Evolutionary conservation across 1,140 invertebrate species (phyloP).

Genomic region (Oryctes rhinoceros): DNA sequence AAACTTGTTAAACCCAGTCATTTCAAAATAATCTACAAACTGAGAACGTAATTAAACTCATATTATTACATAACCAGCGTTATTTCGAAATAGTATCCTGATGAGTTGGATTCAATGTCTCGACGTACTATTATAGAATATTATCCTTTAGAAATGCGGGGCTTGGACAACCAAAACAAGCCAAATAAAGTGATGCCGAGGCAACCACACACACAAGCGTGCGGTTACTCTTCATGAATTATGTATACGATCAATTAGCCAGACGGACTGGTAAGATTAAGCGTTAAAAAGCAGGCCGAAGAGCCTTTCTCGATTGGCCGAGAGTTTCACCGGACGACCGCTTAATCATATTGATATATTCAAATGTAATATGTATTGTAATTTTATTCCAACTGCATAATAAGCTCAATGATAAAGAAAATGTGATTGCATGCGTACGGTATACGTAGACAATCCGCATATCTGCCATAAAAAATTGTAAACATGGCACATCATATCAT

Average conservation of each 20-base stretch:
- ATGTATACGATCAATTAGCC: constrained; percentile 28
- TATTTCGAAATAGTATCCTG: constrained; percentile 19
- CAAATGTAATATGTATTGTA: background rate
- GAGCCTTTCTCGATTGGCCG: constrained; percentile 6
- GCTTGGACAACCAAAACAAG: constrained; percentile 2
- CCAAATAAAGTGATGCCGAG: background rate
- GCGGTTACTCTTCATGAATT: constrained; percentile 2
- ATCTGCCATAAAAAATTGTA: background rate
- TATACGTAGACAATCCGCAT: background rate
- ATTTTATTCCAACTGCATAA: constrained; percentile 3
- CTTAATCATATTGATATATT: constrained; percentile 31
- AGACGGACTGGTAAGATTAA: background rate
- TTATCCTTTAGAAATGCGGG: constrained; percentile 14
- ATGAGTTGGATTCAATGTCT: background rate
- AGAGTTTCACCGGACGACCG: constrained; percentile 1
- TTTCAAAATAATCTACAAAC: background rate
- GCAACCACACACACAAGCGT: background rate
- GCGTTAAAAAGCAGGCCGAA: background rate
- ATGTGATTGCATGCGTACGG: background rate
- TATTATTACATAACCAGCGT: constrained; percentile 7
- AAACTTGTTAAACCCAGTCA: background rate
- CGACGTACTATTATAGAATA: background rate
- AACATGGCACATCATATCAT: background rate
- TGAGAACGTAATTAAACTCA: background rate
- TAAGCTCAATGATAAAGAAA: constrained; percentile 5